phyloP scores from a whole-genome alignment of 2,797 vertebrate genomes.

The Chromis chromis region DNA sequence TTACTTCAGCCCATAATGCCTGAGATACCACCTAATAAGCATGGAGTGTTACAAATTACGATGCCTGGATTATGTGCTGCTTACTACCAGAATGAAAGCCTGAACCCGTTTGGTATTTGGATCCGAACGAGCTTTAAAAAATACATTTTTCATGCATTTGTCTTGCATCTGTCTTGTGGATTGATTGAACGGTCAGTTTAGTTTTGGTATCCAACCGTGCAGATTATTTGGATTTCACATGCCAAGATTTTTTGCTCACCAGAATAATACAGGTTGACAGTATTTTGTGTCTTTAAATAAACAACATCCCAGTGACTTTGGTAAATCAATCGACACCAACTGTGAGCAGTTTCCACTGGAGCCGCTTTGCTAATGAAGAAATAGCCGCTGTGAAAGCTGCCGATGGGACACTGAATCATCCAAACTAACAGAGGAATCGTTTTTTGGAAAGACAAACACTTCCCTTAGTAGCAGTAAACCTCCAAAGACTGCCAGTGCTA shows the following conservation, averaged over 20 bases:
- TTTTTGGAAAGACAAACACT: not conserved
- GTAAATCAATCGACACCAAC: not conserved
- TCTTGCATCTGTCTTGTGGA: not conserved
- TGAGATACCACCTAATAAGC: constrained; percentile 75
- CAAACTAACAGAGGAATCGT: not conserved
- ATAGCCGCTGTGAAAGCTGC: not conserved
- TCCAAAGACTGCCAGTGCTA: not conserved
- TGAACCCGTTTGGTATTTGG: constrained; percentile 26
- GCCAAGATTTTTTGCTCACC: not conserved
- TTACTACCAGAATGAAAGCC: constrained; percentile 41
- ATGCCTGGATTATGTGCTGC: constrained; percentile 61
- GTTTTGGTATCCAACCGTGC: not conserved
- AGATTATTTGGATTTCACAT: constrained; percentile 9
- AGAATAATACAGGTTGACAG: not conserved
- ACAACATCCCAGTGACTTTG: not conserved
- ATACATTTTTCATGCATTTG: not conserved
- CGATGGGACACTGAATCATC: constrained; percentile 13
- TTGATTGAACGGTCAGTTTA: constrained; percentile 12
- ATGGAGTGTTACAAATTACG: constrained; percentile 70
- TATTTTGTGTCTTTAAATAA: not conserved
- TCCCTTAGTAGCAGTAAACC: too few relatives aligned
- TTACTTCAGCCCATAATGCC: constrained; percentile 76
- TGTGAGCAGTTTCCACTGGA: not conserved
- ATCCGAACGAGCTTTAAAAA: constrained; percentile 10
- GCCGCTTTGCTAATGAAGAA: not conserved